A percentile compares a stretch with the other conserved stretches of the same genome.
Conservation (phyloP, 2,113 vertebrate species). For the Oreotragus oreotragus region DNA sequence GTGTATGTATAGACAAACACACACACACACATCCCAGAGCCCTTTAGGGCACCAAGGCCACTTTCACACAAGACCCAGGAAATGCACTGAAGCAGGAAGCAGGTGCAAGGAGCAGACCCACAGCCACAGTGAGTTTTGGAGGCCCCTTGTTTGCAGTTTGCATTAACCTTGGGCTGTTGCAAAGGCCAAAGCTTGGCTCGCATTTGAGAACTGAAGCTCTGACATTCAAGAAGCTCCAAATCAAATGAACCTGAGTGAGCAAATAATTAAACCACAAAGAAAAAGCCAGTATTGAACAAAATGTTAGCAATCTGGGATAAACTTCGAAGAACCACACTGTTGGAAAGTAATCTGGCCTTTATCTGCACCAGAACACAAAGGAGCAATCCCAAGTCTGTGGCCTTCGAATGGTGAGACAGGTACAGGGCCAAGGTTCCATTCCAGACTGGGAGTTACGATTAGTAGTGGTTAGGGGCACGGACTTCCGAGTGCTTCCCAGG, state of each 20-base stretch:
- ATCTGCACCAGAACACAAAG: neutral
- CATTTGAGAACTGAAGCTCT: constrained; percentile 67
- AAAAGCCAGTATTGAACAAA: constrained; percentile 65
- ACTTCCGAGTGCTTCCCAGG: neutral
- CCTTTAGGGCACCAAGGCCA: neutral
- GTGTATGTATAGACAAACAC: neutral
- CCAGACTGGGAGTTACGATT: neutral
- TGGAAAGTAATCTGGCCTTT: constrained; percentile 34
- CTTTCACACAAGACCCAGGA: neutral
- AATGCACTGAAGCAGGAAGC: neutral
- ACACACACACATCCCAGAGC: neutral
- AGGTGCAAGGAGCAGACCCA: neutral
- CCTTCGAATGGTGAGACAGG: neutral
- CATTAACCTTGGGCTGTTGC: constrained; percentile 64
- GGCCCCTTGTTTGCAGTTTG: constrained; percentile 58
- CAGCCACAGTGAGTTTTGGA: neutral
- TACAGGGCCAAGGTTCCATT: neutral
- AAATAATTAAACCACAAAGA: constrained; percentile 68
- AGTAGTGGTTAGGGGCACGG: neutral
- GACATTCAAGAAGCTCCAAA: constrained; percentile 77
- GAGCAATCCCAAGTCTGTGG: neutral
- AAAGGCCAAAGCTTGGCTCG: constrained; percentile 65
- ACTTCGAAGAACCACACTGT: constrained; percentile 45
- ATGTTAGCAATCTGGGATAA: constrained; percentile 33
- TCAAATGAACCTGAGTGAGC: constrained; percentile 61